A percentile compares a stretch with the other conserved stretches of the same genome.
Conservation (phyloP, 2,113 vertebrate species). For the Panurus biarmicus region DNA sequence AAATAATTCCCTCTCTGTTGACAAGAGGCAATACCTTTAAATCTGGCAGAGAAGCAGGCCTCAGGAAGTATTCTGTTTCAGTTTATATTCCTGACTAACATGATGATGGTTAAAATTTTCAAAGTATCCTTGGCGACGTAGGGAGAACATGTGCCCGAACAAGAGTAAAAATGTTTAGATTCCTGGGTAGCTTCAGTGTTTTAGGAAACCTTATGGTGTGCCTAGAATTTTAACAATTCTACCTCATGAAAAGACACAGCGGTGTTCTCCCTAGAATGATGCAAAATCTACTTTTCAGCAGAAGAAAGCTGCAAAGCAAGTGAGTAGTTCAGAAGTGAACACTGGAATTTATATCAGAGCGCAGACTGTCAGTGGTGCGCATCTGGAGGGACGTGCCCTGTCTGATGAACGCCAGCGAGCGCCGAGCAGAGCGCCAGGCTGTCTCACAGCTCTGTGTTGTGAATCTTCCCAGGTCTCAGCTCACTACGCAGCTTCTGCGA, state of each 20-base stretch:
- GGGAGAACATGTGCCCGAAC: background rate
- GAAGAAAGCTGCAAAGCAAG: background rate
- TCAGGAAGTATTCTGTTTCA: background rate
- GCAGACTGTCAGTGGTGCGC: background rate
- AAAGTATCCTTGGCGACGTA: background rate
- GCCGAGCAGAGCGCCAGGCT: background rate
- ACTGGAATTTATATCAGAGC: background rate
- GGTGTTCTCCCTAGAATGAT: background rate
- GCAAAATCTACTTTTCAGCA: background rate
- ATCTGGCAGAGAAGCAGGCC: background rate
- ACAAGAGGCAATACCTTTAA: constrained; percentile 1
- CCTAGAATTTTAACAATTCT: background rate
- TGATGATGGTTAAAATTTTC: background rate
- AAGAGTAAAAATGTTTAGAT: background rate
- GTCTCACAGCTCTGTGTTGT: background rate
- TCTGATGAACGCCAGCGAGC: background rate
- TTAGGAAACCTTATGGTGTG: background rate
- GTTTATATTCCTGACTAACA: background rate
- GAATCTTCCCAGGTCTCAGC: background rate
- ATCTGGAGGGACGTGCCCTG: background rate
- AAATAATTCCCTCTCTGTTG: background rate
- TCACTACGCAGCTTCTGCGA: background rate
- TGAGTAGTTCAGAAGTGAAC: background rate
- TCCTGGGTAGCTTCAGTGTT: background rate
- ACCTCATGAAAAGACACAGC: background rate